Conservation (phyloP, 2,113 vertebrate genomes). For the Calcarius ornatus region DNA sequence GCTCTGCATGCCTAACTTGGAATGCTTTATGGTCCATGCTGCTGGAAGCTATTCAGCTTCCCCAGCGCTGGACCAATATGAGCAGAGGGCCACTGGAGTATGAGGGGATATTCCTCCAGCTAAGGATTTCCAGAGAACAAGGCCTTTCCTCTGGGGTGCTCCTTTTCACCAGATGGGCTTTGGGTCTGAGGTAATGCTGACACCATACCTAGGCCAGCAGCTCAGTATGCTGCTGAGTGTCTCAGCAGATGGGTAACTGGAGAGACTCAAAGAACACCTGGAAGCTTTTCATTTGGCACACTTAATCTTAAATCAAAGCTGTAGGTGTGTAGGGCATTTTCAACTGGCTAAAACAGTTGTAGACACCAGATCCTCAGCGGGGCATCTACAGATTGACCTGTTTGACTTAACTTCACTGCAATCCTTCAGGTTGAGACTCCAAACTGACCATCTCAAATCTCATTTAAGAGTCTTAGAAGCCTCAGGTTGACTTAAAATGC, state of each 20-base stretch:
- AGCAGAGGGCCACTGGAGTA: neutral
- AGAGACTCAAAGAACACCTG: neutral
- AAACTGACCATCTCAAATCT: neutral
- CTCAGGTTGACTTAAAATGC: neutral
- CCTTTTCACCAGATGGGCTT: neutral
- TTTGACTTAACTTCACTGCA: neutral
- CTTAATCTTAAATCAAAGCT: neutral
- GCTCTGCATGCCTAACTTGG: neutral
- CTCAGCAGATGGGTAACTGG: neutral
- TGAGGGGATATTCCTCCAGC: neutral
- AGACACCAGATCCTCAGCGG: neutral
- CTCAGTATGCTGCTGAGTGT: neutral
- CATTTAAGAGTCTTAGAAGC: neutral
- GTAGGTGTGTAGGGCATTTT: neutral
- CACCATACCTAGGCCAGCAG: rapidly evolving
- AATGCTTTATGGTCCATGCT: neutral
- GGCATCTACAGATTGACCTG: neutral
- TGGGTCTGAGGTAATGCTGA: neutral
- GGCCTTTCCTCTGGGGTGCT: neutral
- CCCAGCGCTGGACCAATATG: neutral
- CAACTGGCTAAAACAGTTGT: neutral
- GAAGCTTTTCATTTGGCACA: neutral
- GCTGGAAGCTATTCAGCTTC: neutral
- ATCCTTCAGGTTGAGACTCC: neutral
- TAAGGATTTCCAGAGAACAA: neutral